Evolutionary conservation across 2,888 invertebrate genomes (phyloP), one percentile per base, ranked within the genome.

Genomic region (Lasius platythorax): DNA sequence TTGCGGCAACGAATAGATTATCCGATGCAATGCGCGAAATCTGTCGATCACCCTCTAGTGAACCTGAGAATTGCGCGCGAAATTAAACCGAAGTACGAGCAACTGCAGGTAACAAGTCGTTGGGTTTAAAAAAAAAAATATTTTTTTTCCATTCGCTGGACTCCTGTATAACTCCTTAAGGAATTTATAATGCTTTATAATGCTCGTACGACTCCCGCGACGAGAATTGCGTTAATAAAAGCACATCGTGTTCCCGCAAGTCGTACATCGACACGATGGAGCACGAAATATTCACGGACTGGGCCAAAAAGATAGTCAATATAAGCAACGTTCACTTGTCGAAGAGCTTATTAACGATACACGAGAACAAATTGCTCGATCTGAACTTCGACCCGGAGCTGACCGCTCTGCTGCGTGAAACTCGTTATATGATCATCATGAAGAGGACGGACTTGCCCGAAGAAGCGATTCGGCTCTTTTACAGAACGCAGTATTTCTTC

Each of bases 331-430:
- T 93, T 2, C 96, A 97, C 91, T 95, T 97, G 87, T 95, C 95
- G 0, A 96, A 97, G 90, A 96, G 96, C 72, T 95, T 97, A 11
- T 95, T 98, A 46, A 95, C 95, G n/a, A 95, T 96, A 68, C 95
- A 95, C 67, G 95, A 96, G 0, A 95, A 96, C 73, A 93, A 94
- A 0, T 95, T 96, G 63, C 95, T 98, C 3, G 95, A 95, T 61
- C 95, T 97, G 58, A 98, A 98, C 94, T 97, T 98, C 89, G 96
- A 97, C 89, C 95, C 96, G 0, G 96, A 97, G 95, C 95, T 99
- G 61, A 96, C 96, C 64, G 96, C 97, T 88, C 95, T 98, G 23
- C 95, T 99, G n/a, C 96, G 97, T 76, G 98, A 99, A 95, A 97
- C 98, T 50, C 97, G 97, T 83, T 98, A 98, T 91, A 95, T 98